phyloP scores from a whole-genome alignment of 2,113 vertebrate species.

The Proteles cristata region DNA sequence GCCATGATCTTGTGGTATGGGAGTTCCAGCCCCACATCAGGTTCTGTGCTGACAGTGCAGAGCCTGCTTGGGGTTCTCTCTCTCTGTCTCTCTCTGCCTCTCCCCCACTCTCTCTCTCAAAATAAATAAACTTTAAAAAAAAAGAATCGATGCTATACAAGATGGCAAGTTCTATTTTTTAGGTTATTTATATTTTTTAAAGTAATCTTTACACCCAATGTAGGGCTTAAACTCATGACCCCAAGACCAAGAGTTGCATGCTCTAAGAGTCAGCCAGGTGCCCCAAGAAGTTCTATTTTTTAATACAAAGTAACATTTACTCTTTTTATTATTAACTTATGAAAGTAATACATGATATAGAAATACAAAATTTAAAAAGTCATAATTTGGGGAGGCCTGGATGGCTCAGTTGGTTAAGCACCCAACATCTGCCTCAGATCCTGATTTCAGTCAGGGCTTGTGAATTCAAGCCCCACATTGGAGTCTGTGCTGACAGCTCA shows the following conservation, averaged over 20 bases:
- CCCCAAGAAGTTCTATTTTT: not conserved
- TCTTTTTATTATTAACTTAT: not conserved
- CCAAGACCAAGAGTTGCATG: not conserved
- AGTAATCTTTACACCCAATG: not conserved
- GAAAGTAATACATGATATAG: not conserved
- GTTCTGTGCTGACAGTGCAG: too few species aligned
- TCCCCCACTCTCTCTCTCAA: not conserved
- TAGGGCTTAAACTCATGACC: not conserved
- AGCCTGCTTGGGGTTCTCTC: too few species aligned
- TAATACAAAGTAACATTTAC: not conserved
- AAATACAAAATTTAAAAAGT: not conserved
- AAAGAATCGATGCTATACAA: not conserved
- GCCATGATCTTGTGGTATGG: not conserved
- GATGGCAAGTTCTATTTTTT: not conserved
- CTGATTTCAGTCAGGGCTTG: too few species aligned
- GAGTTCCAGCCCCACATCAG: too few species aligned
- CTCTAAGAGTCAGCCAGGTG: not conserved
- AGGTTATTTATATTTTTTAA: not conserved
- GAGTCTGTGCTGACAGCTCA: too few species aligned
- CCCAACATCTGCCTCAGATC: too few species aligned
- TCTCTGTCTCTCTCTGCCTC: not conserved
- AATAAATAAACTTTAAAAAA: not conserved
- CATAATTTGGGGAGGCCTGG: not conserved
- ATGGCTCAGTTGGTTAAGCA: too few species aligned
- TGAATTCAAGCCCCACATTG: too few species aligned